These are phyloP conservation scores for Paramisgurnus dabryanus DNA, from an alignment of 2,113 vertebrate genomes.

Conservation along the genomic window DNA sequence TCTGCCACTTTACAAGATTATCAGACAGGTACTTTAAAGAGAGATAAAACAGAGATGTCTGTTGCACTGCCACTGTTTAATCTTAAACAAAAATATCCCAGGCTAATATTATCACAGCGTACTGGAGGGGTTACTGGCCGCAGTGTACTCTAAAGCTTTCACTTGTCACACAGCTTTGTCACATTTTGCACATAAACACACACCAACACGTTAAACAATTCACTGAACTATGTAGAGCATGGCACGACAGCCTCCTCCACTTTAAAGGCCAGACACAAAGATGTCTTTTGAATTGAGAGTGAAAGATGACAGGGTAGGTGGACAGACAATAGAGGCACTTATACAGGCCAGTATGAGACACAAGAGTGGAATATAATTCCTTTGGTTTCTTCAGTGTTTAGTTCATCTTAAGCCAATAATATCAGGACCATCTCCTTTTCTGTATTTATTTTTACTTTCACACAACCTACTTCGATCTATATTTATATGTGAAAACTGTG, in stretches of 20 bases:
- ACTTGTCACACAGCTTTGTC: neutral
- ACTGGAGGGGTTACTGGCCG: too few species aligned
- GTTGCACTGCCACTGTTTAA: neutral
- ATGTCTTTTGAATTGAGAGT: constrained; percentile 61
- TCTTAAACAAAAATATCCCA: neutral
- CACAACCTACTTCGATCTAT: constrained; percentile 29
- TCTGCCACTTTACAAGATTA: constrained; percentile 32
- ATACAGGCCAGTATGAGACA: constrained; percentile 69
- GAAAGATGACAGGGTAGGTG: constrained; percentile 60
- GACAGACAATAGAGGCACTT: constrained; percentile 69
- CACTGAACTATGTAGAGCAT: constrained; percentile 25
- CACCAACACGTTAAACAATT: constrained; percentile 1
- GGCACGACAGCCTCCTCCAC: constrained; percentile 32
- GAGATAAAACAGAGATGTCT: neutral
- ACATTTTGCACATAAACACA: constrained; percentile 5
- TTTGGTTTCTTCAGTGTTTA: constrained; percentile 57
- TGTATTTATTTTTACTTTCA: constrained; percentile 3
- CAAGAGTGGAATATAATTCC: constrained; percentile 67
- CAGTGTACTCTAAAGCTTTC: neutral
- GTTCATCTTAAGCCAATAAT: neutral
- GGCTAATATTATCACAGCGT: neutral
- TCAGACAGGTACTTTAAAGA: neutral
- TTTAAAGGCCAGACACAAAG: constrained; percentile 25
- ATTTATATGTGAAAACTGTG: constrained; percentile 13
- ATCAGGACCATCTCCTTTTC: neutral